Evolutionary conservation across 2,888 invertebrate species (phyloP), one percentile per base, ranked within the genome.

Genomic region (Nomada goodeniana): DNA sequence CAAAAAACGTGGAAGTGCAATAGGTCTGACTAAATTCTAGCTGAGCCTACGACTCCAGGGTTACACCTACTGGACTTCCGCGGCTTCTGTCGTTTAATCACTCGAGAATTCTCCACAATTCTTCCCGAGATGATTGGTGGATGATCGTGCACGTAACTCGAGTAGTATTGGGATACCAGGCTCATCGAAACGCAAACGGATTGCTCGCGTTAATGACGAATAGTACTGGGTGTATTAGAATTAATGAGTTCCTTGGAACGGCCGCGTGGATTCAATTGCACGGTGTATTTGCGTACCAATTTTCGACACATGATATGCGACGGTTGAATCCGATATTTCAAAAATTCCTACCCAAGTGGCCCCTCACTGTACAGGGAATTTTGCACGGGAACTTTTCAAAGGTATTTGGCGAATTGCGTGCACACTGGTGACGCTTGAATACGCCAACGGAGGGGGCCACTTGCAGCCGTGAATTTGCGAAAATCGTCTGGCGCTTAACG

Each of bases 181-280:
- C 52, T 52, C 36, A 64, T 76, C 44, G 77, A 75, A 68, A 75
- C 53, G 61, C 60, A 73, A 74, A 74, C 60, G 23, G 36, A 15
- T 1, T 5, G 15, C n/a, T 13, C 5, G 23, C 0, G 26, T 1
- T 61, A 36, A 4, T 20, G 11, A 26, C 26, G 50, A 20, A 20
- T 26, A 52, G n/a, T 23, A 36, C 5, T 18, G 36, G 29, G 9
- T 59, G 26, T 77, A 61, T n/a, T 61, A 23, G n/a, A 72, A 47
- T 70, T 59, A 59, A 57, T 7, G 20, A 47, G 44, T 57, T 69
- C 7, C 69, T 59, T 26, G 44, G 26, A 44, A 4, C 26, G 3
- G 26, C 26, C 9, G n/a, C 29, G 15, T 42, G 7, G n/a, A 53
- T 10, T 53, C 10, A 29, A 52, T 10, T 20, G 18, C 18, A 26